These are phyloP conservation scores for Erethizon dorsatum DNA, from an alignment of 2,797 vertebrate genomes.

Conservation along the genomic window DNA sequence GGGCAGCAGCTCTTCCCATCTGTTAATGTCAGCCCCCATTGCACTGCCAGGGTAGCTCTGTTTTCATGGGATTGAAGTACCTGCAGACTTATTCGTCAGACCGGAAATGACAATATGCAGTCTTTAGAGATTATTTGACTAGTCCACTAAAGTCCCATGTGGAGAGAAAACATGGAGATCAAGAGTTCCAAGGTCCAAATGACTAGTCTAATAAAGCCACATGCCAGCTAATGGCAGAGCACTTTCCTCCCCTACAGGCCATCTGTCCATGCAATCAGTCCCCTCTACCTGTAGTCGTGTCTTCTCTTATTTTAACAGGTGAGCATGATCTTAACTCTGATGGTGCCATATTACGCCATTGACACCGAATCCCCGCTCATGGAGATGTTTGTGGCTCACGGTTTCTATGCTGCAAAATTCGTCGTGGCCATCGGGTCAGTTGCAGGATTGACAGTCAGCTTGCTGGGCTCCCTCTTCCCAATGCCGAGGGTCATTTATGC, in stretches of 20 bases:
- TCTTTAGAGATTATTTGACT: not conserved
- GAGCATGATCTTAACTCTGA: slow-evolving; percentile 96
- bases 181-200: not conserved
- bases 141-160: not conserved
- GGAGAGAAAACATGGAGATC: not conserved
- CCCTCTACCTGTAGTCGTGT: not conserved
- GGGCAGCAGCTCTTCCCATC: not conserved
- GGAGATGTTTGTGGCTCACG: slow-evolving; percentile 97
- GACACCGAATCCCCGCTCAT: slow-evolving; percentile 97
- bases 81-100: slow-evolving; percentile 1
- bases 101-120: not conserved
- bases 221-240: not conserved
- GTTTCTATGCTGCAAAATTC: slow-evolving; percentile 96
- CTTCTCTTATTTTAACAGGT: slow-evolving; percentile 91
- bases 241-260: not conserved
- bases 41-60: not conserved
- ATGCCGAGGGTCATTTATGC: slow-evolving; percentile 99
- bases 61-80: not conserved
- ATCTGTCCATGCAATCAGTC: fast-evolving
- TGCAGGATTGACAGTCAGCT: slow-evolving; percentile 96
- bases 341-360: slow-evolving; percentile 96
- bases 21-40: not conserved
- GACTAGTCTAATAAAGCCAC: not conserved
- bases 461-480: slow-evolving; percentile 98
- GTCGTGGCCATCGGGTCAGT: slow-evolving; percentile 95